Evolutionary conservation across 2,113 vertebrate genomes (phyloP).

Genomic region (Bolborhynchus lineola): DNA sequence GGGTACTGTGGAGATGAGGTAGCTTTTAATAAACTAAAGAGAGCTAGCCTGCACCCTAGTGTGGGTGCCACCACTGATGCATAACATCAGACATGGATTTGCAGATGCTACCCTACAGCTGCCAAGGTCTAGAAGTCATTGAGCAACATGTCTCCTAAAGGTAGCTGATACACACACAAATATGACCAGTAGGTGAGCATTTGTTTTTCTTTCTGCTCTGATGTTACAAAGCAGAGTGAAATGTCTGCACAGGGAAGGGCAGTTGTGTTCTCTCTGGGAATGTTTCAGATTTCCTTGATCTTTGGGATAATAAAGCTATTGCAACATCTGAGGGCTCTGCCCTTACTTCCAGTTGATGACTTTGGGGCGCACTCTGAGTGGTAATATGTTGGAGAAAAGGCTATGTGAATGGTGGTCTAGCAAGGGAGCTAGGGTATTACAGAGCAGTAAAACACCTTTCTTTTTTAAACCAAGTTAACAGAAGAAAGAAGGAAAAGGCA

Average conservation of each 20-base stretch:
- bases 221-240: not conserved
- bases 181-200: not conserved
- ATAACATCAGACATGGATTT: not conserved
- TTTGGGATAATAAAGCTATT: not conserved
- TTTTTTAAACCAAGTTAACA: not conserved
- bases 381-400: not conserved
- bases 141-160: not conserved
- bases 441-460: not conserved
- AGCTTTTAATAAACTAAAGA: not conserved
- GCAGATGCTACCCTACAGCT: not conserved
- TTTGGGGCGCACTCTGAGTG: not conserved
- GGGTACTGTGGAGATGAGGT: not conserved
- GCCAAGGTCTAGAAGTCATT: not conserved
- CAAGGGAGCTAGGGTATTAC: not conserved
- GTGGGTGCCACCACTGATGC: not conserved
- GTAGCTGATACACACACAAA: too few relatives aligned
- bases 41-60: not conserved
- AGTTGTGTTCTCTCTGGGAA: not conserved
- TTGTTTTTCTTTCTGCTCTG: not conserved
- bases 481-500: not conserved
- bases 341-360: not conserved
- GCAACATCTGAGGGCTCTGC: not conserved
- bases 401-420: rapidly evolving
- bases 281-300: not conserved
- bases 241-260: not conserved